Conservation (phyloP, 2,888 invertebrate genomes). For the Notodonta ziczac region DNA sequence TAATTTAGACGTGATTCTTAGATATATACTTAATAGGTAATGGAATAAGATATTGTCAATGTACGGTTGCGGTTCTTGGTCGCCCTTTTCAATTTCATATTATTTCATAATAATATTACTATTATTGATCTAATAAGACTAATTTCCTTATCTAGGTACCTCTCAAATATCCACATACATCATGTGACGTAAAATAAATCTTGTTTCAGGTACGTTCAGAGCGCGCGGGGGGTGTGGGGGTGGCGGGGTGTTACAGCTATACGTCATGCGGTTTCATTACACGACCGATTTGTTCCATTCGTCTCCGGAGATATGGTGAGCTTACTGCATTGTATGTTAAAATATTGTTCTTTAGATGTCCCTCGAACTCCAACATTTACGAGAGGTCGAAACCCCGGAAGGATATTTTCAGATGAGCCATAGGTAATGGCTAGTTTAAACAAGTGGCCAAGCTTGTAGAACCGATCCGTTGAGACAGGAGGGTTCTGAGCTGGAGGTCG, state of each 20-base stretch:
- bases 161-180: not conserved
- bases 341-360: not conserved
- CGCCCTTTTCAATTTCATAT: too few species aligned
- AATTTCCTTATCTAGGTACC: not conserved
- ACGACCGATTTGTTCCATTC: slow-evolving; percentile 36
- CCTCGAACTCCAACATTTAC: not conserved
- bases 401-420: too few species aligned
- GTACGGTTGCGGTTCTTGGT: too few species aligned
- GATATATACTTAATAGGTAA: too few species aligned
- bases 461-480: too few species aligned
- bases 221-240: not conserved
- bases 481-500: too few species aligned
- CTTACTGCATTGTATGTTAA: slow-evolving; percentile 4
- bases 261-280: slow-evolving; percentile 41
- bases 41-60: too few species aligned
- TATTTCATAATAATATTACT: too few species aligned
- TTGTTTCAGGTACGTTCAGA: slow-evolving; percentile 1
- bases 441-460: too few species aligned
- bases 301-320: slow-evolving; percentile 3
- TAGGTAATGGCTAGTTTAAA: too few species aligned
- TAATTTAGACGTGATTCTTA: too few species aligned
- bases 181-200: slow-evolving; percentile 1
- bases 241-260: slow-evolving; percentile 10
- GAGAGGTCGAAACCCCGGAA: too few species aligned
- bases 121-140: not conserved